Evolutionary conservation across 2,797 vertebrate species (phyloP).

Genomic region (Muraenolepis orangiensis): DNA sequence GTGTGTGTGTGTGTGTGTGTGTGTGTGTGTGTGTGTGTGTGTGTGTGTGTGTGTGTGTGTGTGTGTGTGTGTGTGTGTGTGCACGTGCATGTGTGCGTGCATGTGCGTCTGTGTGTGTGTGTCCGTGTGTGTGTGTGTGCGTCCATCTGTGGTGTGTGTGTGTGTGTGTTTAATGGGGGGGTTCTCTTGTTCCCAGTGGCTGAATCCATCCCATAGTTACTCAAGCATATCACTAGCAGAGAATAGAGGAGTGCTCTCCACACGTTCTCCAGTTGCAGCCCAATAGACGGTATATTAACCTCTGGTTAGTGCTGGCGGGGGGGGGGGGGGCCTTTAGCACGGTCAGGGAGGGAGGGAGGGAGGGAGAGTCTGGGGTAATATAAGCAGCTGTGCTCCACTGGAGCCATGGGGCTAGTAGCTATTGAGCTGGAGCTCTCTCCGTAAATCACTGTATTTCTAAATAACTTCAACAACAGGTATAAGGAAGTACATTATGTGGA

Average conservation of each 20-base stretch:
- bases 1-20: slow-evolving; percentile 42
- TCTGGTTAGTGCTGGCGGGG: slow-evolving; percentile 65
- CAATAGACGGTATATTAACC: slow-evolving; percentile 81
- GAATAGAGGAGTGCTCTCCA: slow-evolving; percentile 77
- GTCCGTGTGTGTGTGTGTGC: slow-evolving; percentile 12
- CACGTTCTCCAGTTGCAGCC: slow-evolving; percentile 74
- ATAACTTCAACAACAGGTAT: background rate
- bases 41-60: slow-evolving; percentile 21
- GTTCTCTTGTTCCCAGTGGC: slow-evolving; percentile 75
- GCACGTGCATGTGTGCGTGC: too few species aligned
- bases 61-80: slow-evolving; percentile 29
- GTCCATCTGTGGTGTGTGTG: slow-evolving; percentile 20
- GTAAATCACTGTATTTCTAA: background rate
- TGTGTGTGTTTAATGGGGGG: slow-evolving; percentile 40
- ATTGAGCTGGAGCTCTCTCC: slow-evolving; percentile 3
- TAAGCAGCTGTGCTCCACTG: slow-evolving; percentile 55
- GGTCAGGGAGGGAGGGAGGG: slow-evolving; percentile 44
- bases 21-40: slow-evolving; percentile 10
- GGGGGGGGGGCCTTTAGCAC: slow-evolving; percentile 54
- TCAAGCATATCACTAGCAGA: slow-evolving; percentile 76
- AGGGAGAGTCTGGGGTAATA: slow-evolving; percentile 22
- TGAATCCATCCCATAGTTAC: slow-evolving; percentile 76
- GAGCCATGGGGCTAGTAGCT: slow-evolving; percentile 29
- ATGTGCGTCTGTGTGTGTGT: slow-evolving; percentile 27
- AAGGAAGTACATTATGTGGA: background rate